phyloP scores from a whole-genome alignment of 2,888 invertebrate genomes.

The Cartodere bifasciata region DNA sequence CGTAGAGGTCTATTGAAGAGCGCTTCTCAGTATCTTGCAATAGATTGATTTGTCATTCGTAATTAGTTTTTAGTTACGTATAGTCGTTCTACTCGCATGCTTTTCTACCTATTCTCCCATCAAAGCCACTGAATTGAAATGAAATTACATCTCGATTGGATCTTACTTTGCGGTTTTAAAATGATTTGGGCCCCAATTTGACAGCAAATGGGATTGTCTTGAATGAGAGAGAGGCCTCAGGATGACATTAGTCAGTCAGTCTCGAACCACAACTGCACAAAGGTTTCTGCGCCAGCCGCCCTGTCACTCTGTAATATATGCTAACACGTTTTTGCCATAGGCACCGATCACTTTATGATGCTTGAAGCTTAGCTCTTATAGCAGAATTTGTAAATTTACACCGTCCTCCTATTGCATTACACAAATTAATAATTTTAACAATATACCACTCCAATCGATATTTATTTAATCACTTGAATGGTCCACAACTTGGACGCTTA shows the following conservation, averaged over 20 bases:
- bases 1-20: too few species aligned
- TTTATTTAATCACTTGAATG: too few species aligned
- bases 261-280: constrained; percentile 32
- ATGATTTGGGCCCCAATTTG: constrained; percentile 32
- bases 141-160: too few species aligned
- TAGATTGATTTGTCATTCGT: too few species aligned
- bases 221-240: constrained; percentile 33
- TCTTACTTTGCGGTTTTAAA: constrained; percentile 31
- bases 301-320: constrained; percentile 37
- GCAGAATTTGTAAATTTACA: constrained; percentile 18
- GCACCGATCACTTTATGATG: constrained; percentile 32
- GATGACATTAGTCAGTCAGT: constrained; percentile 35
- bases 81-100: too few species aligned
- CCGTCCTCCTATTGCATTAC: constrained; percentile 22
- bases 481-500: too few species aligned
- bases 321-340: constrained; percentile 34
- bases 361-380: constrained; percentile 27
- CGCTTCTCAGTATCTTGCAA: too few species aligned
- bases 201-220: constrained; percentile 36
- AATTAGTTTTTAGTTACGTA: too few species aligned
- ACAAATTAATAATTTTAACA: too few species aligned
- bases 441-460: too few species aligned
- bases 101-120: too few species aligned
- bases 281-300: constrained; percentile 29
- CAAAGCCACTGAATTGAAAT: too few species aligned